phyloP scores from a whole-genome alignment of 2,113 vertebrate species.

The Dipodomys spectabilis region DNA sequence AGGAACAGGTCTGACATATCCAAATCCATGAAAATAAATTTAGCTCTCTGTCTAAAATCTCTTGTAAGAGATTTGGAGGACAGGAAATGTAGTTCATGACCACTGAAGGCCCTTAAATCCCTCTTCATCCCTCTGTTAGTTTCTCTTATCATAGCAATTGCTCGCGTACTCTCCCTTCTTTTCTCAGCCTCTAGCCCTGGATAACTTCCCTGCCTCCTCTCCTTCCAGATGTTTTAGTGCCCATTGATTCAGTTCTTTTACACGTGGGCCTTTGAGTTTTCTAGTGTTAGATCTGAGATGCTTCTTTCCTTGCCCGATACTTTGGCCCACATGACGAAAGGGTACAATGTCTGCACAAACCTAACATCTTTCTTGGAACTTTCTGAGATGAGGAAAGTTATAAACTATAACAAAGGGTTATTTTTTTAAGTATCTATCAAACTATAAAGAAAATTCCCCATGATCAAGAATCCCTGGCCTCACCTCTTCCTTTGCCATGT shows the following conservation, averaged over 20 bases:
- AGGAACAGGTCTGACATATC: background rate
- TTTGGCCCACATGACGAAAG: background rate
- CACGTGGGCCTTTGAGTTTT: background rate
- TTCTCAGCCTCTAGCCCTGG: background rate
- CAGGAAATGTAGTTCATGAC: background rate
- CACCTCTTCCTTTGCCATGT: background rate
- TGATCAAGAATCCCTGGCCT: background rate
- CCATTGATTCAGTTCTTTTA: background rate
- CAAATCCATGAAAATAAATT: slow-evolving; percentile 12
- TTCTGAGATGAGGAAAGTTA: background rate
- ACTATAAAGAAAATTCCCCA: slow-evolving; percentile 4
- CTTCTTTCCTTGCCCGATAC: background rate
- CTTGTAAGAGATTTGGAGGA: background rate
- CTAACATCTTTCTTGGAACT: background rate
- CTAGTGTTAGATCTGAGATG: background rate
- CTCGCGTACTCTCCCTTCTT: background rate
- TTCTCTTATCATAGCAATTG: background rate
- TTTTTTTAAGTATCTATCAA: background rate
- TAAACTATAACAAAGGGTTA: background rate
- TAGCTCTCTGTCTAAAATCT: background rate
- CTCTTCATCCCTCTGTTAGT: background rate
- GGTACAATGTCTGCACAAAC: background rate
- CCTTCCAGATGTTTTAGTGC: too few species aligned
- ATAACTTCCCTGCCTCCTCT: background rate
- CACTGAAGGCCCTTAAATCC: too few species aligned